Percentiles rank a stretch among this genome's conserved stretches.
Evolutionary conservation across 2,888 invertebrate species (phyloP).

Genomic region (Phanerotoma sp.): DNA sequence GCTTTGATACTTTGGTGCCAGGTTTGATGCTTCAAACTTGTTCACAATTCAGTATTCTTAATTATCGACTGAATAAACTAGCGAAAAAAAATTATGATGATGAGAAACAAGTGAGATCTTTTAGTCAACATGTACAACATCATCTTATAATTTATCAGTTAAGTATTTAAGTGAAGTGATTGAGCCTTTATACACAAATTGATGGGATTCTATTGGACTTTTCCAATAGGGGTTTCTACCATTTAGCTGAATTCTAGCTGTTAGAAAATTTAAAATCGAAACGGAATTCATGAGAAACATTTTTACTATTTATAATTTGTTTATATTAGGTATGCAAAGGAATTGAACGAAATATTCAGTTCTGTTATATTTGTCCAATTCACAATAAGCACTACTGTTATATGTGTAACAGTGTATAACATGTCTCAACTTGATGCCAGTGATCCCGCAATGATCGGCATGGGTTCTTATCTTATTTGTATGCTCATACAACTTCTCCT

Average conservation of each 20-base stretch:
- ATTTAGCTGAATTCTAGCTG: too few relatives aligned
- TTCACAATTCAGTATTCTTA: conserved; percentile 31
- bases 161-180: conserved; percentile 20
- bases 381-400: conserved; percentile 12
- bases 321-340: conserved; percentile 7
- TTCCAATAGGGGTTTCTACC: too few relatives aligned
- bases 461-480: conserved; percentile 9
- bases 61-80: conserved; percentile 20
- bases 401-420: conserved; percentile 18
- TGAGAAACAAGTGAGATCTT: not conserved
- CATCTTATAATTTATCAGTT: conserved; percentile 22
- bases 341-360: conserved; percentile 8
- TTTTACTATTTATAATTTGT: too few relatives aligned
- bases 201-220: not conserved
- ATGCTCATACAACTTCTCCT: conserved; percentile 18
- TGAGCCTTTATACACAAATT: not conserved
- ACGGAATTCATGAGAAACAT: too few relatives aligned
- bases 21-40: conserved; percentile 34
- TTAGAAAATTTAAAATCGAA: too few relatives aligned
- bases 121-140: conserved; percentile 8
- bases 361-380: conserved; percentile 14
- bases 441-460: conserved; percentile 2
- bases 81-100: not conserved
- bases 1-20: conserved; percentile 34
- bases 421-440: conserved; percentile 7